phyloP scores from a whole-genome alignment of 30 jellyfish, hydroid and myxozoan species.

The Sanderia malayensis region DNA sequence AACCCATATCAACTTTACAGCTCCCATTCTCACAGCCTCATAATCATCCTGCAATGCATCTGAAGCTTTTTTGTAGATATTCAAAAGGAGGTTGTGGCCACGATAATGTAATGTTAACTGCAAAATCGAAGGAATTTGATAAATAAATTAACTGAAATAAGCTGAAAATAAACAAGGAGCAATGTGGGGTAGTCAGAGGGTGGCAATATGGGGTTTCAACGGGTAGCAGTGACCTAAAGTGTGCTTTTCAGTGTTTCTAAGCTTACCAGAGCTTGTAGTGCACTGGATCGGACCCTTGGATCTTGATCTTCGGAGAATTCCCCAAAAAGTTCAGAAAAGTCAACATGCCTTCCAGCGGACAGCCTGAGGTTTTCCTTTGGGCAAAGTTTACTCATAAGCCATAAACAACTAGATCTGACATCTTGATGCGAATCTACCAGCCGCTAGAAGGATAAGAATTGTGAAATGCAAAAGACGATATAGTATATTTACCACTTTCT shows the following conservation, averaged over 20 bases:
- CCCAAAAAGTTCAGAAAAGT: constrained; percentile 65
- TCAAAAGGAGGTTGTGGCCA: constrained; percentile 52
- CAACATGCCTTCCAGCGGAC: constrained; percentile 68
- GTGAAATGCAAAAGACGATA: no score
- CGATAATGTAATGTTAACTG: constrained; percentile 88
- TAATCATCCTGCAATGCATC: constrained; percentile 73
- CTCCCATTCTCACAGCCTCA: constrained; percentile 89
- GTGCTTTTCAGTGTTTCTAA: no score
- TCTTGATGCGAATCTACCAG: constrained; percentile 82
- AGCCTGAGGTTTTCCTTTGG: constrained; percentile 65
- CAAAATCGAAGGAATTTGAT: background rate
- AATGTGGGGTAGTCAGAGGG: no score
- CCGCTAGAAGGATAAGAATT: no score
- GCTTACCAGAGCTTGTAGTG: constrained; percentile 80
- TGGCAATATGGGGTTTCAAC: no score
- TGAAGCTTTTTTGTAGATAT: constrained; percentile 73
- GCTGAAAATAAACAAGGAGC: background rate
- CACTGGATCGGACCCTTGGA: constrained; percentile 88
- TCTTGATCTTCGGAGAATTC: constrained; percentile 91
- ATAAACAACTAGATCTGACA: constrained; percentile 70
- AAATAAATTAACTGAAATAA: background rate
- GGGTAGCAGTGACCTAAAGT: no score
- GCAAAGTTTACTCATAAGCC: constrained; percentile 65
- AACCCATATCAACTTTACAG: constrained; percentile 88
- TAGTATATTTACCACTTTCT: no score